Conservation (phyloP, 1,140 invertebrate genomes). For the Lepidotrigona ventralis region DNA sequence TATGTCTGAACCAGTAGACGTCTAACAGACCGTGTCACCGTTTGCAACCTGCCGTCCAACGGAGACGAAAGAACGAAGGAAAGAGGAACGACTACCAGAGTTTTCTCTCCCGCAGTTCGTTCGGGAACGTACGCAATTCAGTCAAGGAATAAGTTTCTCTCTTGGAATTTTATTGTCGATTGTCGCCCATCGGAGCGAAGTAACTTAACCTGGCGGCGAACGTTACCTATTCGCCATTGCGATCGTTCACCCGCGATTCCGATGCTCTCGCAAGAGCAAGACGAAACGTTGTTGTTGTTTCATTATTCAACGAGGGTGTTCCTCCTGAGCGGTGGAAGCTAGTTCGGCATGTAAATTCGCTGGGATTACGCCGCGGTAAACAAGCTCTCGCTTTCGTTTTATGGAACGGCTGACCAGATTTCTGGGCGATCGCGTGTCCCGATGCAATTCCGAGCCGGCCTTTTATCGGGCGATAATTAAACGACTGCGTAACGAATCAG, state of each 20-base stretch:
- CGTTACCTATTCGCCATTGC: background rate
- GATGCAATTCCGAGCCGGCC: background rate
- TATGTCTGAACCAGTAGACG: background rate
- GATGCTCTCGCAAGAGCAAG: background rate
- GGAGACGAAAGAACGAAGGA: background rate
- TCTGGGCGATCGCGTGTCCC: background rate
- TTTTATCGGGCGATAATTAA: slow-evolving; percentile 12
- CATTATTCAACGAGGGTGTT: slow-evolving; percentile 1
- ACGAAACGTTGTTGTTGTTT: background rate
- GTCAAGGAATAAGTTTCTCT: slow-evolving; percentile 15
- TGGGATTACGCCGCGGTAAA: background rate
- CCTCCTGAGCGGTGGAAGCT: too few relatives aligned
- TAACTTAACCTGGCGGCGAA: slow-evolving; percentile 15
- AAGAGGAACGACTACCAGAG: background rate
- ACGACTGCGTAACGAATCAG: slow-evolving; percentile 23
- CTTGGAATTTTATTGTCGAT: slow-evolving; percentile 41
- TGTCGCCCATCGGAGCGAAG: slow-evolving; percentile 19
- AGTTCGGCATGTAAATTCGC: background rate
- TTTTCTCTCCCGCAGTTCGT: background rate
- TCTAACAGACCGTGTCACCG: background rate
- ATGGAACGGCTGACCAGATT: background rate
- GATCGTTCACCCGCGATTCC: too few relatives aligned
- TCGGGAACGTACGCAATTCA: background rate
- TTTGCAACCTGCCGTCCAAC: background rate
- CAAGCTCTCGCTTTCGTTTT: background rate